These are phyloP conservation scores for Mesembrinibis cayennensis DNA, from an alignment of 2,113 vertebrate genomes.

Conservation along the genomic window DNA sequence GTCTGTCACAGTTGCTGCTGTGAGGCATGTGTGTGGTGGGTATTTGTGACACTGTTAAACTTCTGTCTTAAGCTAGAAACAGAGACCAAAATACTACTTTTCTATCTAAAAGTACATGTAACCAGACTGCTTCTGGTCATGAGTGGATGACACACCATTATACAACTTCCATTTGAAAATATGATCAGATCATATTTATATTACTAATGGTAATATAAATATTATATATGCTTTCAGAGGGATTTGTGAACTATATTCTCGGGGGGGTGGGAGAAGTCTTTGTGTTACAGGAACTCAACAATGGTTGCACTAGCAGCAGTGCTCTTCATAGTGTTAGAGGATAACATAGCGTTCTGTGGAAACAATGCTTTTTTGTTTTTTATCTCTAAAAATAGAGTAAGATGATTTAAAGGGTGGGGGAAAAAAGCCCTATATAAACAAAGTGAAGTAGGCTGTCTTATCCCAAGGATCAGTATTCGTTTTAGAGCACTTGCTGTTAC, in stretches of 20 bases:
- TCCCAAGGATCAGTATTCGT: background rate
- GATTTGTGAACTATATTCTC: background rate
- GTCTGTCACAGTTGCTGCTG: background rate
- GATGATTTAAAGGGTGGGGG: background rate
- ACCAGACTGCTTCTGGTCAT: background rate
- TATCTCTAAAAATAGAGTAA: background rate
- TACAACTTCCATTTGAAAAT: background rate
- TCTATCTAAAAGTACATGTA: background rate
- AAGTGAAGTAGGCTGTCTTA: background rate
- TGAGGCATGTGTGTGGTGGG: fast-evolving
- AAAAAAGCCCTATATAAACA: background rate
- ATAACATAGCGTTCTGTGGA: background rate
- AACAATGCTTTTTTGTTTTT: background rate
- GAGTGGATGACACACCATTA: background rate
- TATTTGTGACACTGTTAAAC: background rate
- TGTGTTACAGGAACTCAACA: background rate
- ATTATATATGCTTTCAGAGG: background rate
- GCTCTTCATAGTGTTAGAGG: background rate
- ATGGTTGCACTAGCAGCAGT: background rate
- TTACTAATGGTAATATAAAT: background rate
- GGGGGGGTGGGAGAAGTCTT: background rate
- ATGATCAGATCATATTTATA: background rate
- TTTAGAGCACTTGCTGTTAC: background rate
- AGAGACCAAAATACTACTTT: background rate
- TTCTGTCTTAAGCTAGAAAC: background rate